These are phyloP conservation scores for Ylistrum balloti DNA, from an alignment of 1,140 invertebrate genomes.

Conservation along the genomic window DNA sequence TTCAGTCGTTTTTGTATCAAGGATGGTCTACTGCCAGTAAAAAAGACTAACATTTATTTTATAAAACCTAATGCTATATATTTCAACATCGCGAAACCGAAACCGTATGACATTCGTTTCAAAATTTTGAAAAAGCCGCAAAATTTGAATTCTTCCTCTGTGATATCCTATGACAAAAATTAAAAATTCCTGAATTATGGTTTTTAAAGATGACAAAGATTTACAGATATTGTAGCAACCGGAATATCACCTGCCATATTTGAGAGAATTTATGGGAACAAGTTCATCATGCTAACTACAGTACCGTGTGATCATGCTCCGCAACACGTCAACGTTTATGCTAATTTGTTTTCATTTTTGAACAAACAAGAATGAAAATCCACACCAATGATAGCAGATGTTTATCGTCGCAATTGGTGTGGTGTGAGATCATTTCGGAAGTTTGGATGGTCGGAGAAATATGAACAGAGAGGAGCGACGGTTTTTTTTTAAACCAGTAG, in stretches of 20 bases:
- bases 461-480: neutral
- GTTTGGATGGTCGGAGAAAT: neutral
- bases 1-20: neutral
- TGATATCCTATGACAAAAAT: neutral
- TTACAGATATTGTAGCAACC: neutral
- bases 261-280: conserved; percentile 34
- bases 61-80: neutral
- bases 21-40: neutral
- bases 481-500: no score
- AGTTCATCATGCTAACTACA: neutral
- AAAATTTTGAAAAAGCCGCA: neutral
- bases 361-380: conserved; percentile 13
- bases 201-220: conserved; percentile 10
- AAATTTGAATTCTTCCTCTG: neutral
- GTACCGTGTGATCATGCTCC: neutral
- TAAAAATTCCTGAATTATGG: neutral
- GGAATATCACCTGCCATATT: conserved; percentile 10
- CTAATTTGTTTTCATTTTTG: conserved; percentile 22
- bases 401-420: neutral
- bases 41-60: neutral
- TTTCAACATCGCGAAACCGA: neutral
- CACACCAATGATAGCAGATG: neutral
- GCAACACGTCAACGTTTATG: neutral
- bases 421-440: neutral
- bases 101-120: neutral